phyloP scores from a whole-genome alignment of 2,888 invertebrate species.

The Heliconius sara region DNA sequence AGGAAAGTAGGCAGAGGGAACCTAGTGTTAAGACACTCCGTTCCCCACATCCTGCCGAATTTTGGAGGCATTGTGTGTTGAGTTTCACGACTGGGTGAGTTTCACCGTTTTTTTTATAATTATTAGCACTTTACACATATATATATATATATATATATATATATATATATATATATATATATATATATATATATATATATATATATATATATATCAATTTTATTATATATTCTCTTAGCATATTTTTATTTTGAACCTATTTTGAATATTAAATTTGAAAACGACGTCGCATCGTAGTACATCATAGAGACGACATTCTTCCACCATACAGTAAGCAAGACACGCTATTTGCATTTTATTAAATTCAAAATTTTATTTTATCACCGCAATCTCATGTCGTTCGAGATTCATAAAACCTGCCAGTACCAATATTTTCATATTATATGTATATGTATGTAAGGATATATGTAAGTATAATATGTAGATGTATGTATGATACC shows the following conservation, averaged over 20 bases:
- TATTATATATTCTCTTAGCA: not conserved
- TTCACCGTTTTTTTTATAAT: too few relatives aligned
- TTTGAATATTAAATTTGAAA: slow-evolving; percentile 10
- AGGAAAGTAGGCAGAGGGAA: too few relatives aligned
- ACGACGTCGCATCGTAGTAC: slow-evolving; percentile 9
- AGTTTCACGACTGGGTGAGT: too few relatives aligned
- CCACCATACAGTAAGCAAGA: slow-evolving; percentile 59
- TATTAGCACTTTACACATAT: not conserved
- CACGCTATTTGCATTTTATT: slow-evolving; percentile 80
- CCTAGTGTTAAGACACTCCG: too few relatives aligned
- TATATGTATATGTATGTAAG: not conserved
- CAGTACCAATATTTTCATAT: slow-evolving; percentile 17
- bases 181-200: too few relatives aligned
- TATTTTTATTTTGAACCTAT: not conserved
- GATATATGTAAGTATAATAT: not conserved
- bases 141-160: too few relatives aligned
- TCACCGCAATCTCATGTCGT: slow-evolving; percentile 50
- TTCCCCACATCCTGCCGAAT: too few relatives aligned
- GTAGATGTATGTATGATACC: not conserved
- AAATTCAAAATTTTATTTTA: slow-evolving; percentile 79
- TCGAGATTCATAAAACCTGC: slow-evolving; percentile 41
- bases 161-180: too few relatives aligned
- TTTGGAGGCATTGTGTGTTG: too few relatives aligned
- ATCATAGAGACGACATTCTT: slow-evolving; percentile 49
- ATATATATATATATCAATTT: not conserved